Evolutionary conservation across 2,888 invertebrate species (phyloP), one percentile per base, ranked within the genome.

Genomic region (Ferrisia virgata): DNA sequence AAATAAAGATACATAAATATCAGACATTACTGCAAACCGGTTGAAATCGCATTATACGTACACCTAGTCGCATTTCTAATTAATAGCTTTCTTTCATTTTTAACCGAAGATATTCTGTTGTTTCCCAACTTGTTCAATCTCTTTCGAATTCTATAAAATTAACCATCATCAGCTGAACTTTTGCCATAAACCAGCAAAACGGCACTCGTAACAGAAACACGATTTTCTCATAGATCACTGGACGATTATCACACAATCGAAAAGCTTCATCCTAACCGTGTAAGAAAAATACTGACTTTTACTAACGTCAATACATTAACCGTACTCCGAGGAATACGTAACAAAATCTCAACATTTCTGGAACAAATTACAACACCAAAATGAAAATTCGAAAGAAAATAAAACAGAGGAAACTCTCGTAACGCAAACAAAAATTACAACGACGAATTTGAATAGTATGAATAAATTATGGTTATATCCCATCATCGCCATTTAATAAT

Each of bases 401-500:
- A 13, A 11, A 64, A 28, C 11, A 64, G 25, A 72, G 18, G 33
- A n/a, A n/a, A n/a, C n/a, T n/a, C 72, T 72, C 72, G 58, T 25
- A 64, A 64, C 33, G 72, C 72, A 72, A 72, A 72, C 72, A 72
- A 72, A 72, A 72, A 33, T 72, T 72, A 25, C 33, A 31, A 72
- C 18, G 72, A 72, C 33, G 33, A 33, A 33, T 72, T 72, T 72
- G 72, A 72, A 72, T 72, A 72, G 33, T 33, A 72, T 72, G 72
- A 72, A 72, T 72, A 72, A 72, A 72, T 72, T 72, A 72, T 72
- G 33, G 72, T 33, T 33, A 9, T n/a, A n/a, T n/a, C n/a, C 72
- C n/a, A 33, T n/a, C 72, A 72, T 72, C 72, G n/a, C n/a, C n/a
- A 33, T 72, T 72, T 72, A 72, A 72, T 72, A 72, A 72, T 72